phyloP scores from a whole-genome alignment of 2,888 invertebrate species.

The Agapetus fuscipes region DNA sequence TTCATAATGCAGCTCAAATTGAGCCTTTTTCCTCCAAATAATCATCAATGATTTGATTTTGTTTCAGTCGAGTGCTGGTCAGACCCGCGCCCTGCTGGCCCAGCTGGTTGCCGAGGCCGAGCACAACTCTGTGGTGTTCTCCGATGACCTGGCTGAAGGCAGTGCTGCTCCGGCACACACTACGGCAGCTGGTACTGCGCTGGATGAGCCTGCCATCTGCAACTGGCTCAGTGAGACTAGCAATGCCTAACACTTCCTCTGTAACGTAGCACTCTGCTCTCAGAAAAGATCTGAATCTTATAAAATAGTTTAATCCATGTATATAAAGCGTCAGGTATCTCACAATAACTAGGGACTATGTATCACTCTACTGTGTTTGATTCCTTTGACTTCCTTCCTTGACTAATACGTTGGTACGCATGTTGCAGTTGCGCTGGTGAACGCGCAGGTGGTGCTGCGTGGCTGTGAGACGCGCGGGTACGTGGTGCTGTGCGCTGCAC shows the following conservation, averaged over 20 bases:
- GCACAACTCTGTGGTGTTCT: constrained; percentile 90
- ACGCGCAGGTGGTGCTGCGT: constrained; percentile 88
- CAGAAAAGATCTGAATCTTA: too few species aligned
- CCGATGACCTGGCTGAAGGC: constrained; percentile 73
- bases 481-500: constrained; percentile 92
- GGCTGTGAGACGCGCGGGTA: constrained; percentile 97
- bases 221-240: constrained; percentile 82
- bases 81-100: constrained; percentile 74
- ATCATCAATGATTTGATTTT: too few species aligned
- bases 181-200: constrained; percentile 56
- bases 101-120: constrained; percentile 88
- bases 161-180: constrained; percentile 29
- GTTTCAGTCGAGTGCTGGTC: constrained; percentile 49
- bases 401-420: too few species aligned
- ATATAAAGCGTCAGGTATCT: too few species aligned
- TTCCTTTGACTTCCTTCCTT: too few species aligned
- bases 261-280: too few species aligned
- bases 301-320: too few species aligned
- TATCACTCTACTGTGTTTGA: too few species aligned
- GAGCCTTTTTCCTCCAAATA: too few species aligned
- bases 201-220: constrained; percentile 85
- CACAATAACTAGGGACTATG: too few species aligned
- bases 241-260: too few species aligned
- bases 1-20: too few species aligned
- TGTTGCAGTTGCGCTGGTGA: constrained; percentile 71